Conservation (phyloP, 1,140 invertebrate species). For the Acromyrmex echinatior region DNA sequence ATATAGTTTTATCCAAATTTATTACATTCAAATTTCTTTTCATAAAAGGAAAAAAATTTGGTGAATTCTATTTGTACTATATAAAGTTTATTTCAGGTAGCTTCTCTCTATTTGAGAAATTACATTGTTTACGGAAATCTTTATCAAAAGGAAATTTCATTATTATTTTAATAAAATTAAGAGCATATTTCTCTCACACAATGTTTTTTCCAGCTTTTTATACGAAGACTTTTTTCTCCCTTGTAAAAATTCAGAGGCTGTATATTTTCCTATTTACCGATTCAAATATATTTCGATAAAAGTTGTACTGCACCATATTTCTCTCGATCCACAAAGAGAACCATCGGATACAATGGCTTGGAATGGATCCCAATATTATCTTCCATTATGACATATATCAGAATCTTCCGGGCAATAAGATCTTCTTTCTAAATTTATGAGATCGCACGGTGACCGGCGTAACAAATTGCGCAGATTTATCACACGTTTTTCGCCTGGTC, state of each 20-base stretch:
- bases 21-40: not conserved
- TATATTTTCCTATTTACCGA: slow-evolving; percentile 33
- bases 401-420: slow-evolving; percentile 80
- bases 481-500: slow-evolving; percentile 71
- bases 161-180: slow-evolving; percentile 17
- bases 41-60: too few relatives aligned
- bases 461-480: slow-evolving; percentile 79
- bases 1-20: too few relatives aligned
- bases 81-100: not conserved
- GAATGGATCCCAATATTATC: slow-evolving; percentile 78
- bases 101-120: not conserved
- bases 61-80: not conserved
- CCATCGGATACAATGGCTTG: slow-evolving; percentile 75
- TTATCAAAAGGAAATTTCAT: slow-evolving; percentile 24
- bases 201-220: not conserved
- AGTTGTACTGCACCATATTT: slow-evolving; percentile 25
- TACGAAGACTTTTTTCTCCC: not conserved
- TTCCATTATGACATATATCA: slow-evolving; percentile 78
- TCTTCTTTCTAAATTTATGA: slow-evolving; percentile 76
- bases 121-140: not conserved
- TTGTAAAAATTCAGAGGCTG: slow-evolving; percentile 19
- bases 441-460: slow-evolving; percentile 59
- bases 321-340: slow-evolving; percentile 56
- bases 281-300: slow-evolving; percentile 69
- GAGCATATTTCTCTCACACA: not conserved